Base-by-base conservation (phyloP, 2,888 invertebrate species). In the Entomobrya multifasciata region DNA sequence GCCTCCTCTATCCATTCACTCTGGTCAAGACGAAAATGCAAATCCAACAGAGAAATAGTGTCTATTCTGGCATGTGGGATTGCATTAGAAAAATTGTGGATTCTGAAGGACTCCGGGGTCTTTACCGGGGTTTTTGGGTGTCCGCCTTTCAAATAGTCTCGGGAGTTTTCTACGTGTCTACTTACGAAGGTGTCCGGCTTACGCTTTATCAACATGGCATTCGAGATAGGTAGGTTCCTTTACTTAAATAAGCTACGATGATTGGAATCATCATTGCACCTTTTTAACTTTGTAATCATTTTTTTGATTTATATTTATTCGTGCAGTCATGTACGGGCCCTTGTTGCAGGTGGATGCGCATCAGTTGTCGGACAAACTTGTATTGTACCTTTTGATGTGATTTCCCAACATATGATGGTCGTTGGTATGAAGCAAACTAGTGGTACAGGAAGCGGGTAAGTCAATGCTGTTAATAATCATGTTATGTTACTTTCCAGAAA, bases 351-450 rank as follows among this genome's bases (percentile, higher is more conserved):
- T 2, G 98, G 96, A 0, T 95, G 95, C 91, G 99, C 99, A 0
- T 98, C 98, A 0, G 93, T 97, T 70, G 97, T 98, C 20, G 97
- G 98, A 0, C 99, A 99, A 93, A 98, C 98, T 0, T 96, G 98
- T 82, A 96, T 98, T 88, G 98, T 99, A 79, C 99, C 99, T 4
- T 97, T 99, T 92, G 99, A 99, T 93, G 96, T 99, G 65, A 94
- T 99, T 80, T 98, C 98, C 90, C 99, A 99, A 92, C 99, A 99
- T 92, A 94, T 98, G 80, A 99, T 99, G 98, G 96, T 99, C 91
- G 94, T 98, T 6, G 98, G 98, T 0, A 89, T 89, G 89, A 60
- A 67, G n/a, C 86, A 83, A 44, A 22, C 78, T 1, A 86, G 82
- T 52, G 83, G 65, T n/a, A 86, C 55, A 13, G 87, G 84, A 47